A percentile compares a stretch with the other conserved stretches of the same genome.
Conservation (phyloP, 2,113 vertebrate species). For the Xiphophorus hellerii region DNA sequence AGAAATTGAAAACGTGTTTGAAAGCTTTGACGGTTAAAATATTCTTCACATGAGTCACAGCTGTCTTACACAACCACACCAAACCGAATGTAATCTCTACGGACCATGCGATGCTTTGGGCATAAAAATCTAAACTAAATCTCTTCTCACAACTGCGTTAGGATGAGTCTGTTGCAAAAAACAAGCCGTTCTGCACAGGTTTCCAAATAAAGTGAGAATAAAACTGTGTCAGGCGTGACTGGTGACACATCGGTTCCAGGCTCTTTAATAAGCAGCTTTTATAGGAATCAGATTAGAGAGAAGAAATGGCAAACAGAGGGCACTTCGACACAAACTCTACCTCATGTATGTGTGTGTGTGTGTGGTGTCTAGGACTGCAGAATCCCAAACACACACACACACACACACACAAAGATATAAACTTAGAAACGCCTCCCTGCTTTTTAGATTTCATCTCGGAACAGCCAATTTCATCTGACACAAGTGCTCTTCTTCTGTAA, state of each 20-base stretch:
- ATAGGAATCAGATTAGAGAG: slow-evolving; percentile 52
- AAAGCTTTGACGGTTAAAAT: not conserved
- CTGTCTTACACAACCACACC: not conserved
- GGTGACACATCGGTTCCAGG: not conserved
- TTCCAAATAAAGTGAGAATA: not conserved
- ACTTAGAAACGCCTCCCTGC: slow-evolving; percentile 19
- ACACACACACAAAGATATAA: not conserved
- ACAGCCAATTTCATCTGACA: slow-evolving; percentile 53
- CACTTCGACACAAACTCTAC: slow-evolving; percentile 13
- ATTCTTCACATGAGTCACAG: not conserved
- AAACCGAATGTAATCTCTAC: not conserved
- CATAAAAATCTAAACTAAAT: slow-evolving; percentile 13
- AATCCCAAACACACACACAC: not conserved
- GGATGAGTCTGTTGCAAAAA: slow-evolving; percentile 33
- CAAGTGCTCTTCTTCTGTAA: slow-evolving; percentile 52
- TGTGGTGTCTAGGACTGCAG: not conserved
- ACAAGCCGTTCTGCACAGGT: not conserved
- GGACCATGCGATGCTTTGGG: not conserved
- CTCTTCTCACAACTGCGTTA: slow-evolving; percentile 16
- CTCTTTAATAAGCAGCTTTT: slow-evolving; percentile 58
- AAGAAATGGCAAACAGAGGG: slow-evolving; percentile 26
- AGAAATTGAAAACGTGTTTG: not conserved
- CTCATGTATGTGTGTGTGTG: slow-evolving; percentile 1
- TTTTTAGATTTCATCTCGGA: slow-evolving; percentile 39
- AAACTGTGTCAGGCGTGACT: not conserved